Percentiles rank a stretch among this genome's conserved stretches.
These are phyloP conservation scores for Micromesistius poutassou DNA, from an alignment of 2,797 vertebrate genomes.

Conservation along the genomic window DNA sequence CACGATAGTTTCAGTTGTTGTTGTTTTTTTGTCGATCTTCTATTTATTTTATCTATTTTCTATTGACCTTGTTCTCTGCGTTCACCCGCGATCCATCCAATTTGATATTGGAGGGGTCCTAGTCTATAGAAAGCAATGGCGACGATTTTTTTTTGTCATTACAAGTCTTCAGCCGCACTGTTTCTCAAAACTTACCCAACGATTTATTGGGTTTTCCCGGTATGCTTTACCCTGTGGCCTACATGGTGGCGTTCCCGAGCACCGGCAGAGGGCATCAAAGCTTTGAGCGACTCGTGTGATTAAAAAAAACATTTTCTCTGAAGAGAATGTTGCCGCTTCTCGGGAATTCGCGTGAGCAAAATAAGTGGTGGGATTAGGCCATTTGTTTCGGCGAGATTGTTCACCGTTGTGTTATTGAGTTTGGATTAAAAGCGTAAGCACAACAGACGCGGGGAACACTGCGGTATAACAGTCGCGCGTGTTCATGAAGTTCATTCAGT, in stretches of 20 bases:
- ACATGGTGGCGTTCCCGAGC: not conserved
- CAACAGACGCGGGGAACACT: not conserved
- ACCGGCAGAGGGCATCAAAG: slow-evolving; percentile 61
- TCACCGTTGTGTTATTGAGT: not conserved
- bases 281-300: slow-evolving; percentile 11
- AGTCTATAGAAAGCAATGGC: too few relatives aligned
- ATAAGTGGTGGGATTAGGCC: not conserved
- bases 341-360: not conserved
- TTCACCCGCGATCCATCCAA: too few relatives aligned
- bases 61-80: not conserved
- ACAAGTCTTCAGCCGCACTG: too few relatives aligned
- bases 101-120: too few relatives aligned
- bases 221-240: not conserved
- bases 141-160: too few relatives aligned
- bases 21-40: not conserved
- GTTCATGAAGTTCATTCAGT: not conserved
- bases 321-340: not conserved
- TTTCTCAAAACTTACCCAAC: too few relatives aligned
- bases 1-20: not conserved
- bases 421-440: not conserved
- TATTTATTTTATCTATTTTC: not conserved
- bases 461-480: not conserved
- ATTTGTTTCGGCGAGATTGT: not conserved
- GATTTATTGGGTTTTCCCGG: not conserved
- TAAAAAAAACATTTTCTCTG: not conserved